These are phyloP conservation scores for Poecilia latipinna DNA, from an alignment of 2,113 vertebrate genomes.

Conservation along the genomic window DNA sequence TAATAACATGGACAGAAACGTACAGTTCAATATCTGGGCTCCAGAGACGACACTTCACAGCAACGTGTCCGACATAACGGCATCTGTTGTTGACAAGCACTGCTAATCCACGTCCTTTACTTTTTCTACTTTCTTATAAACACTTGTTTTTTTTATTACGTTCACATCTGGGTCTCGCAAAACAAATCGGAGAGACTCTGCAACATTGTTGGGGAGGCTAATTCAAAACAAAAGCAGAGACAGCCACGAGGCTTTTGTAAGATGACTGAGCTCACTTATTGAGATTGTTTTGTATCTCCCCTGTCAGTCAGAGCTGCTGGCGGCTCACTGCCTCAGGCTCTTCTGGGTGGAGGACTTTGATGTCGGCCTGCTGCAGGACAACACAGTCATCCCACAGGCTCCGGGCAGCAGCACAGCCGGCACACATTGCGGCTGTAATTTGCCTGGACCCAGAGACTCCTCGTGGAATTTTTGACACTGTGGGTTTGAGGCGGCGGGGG, in stretches of 20 bases:
- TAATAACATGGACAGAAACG: too few relatives aligned
- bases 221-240: conserved; percentile 11
- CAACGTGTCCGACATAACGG: too few relatives aligned
- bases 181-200: not conserved
- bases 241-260: conserved; percentile 11
- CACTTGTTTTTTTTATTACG: not conserved
- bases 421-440: conserved; percentile 34
- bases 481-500: not conserved
- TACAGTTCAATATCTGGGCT: too few relatives aligned
- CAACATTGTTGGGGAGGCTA: not conserved
- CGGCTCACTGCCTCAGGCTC: conserved; percentile 48
- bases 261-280: not conserved
- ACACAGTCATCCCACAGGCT: conserved; percentile 34
- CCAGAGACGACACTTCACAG: too few relatives aligned
- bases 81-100: too few relatives aligned
- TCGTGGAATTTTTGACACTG: conserved; percentile 32
- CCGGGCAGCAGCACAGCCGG: conserved; percentile 40
- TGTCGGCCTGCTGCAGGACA: conserved; percentile 37
- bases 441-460: conserved; percentile 45
- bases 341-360: conserved; percentile 60
- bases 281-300: conserved; percentile 23
- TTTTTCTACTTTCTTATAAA: too few relatives aligned
- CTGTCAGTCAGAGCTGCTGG: conserved; percentile 48
- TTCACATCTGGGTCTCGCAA: not conserved
- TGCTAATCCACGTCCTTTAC: too few relatives aligned